These are phyloP conservation scores for Cordilura impudica DNA, from an alignment of 2,888 invertebrate species.

Conservation along the genomic window DNA sequence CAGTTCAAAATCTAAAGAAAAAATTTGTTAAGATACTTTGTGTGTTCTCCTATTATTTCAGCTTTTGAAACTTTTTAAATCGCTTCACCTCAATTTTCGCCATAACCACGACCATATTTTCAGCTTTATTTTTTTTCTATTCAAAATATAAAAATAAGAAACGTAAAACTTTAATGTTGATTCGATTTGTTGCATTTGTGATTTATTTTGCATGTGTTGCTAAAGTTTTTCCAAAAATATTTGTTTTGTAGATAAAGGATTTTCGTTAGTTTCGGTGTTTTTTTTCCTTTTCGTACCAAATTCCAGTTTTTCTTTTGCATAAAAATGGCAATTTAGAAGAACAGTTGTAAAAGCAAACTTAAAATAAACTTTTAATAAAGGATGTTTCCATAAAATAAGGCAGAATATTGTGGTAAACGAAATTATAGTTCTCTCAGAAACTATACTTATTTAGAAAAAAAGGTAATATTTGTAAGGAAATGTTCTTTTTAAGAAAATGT, in stretches of 20 bases:
- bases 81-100: too few relatives aligned
- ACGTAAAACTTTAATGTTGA: slow-evolving; percentile 59
- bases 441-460: too few relatives aligned
- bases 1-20: too few relatives aligned
- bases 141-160: not conserved
- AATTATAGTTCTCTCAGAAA: too few relatives aligned
- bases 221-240: slow-evolving; percentile 60
- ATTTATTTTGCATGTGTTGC: slow-evolving; percentile 64
- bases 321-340: slow-evolving; percentile 54
- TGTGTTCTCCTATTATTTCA: too few relatives aligned
- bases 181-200: slow-evolving; percentile 66
- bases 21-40: too few relatives aligned
- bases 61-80: too few relatives aligned
- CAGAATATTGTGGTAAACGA: not conserved
- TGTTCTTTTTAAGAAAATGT: too few relatives aligned
- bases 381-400: not conserved
- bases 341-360: slow-evolving; percentile 61
- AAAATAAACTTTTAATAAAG: slow-evolving; percentile 29
- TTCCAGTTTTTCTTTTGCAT: slow-evolving; percentile 58
- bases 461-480: too few relatives aligned
- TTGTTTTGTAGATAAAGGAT: slow-evolving; percentile 60
- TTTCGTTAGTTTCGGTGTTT: slow-evolving; percentile 33
- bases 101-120: not conserved
- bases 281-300: slow-evolving; percentile 13
- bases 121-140: not conserved